These are phyloP conservation scores for Sericinus montela DNA, from an alignment of 2,888 invertebrate genomes.

Conservation along the genomic window DNA sequence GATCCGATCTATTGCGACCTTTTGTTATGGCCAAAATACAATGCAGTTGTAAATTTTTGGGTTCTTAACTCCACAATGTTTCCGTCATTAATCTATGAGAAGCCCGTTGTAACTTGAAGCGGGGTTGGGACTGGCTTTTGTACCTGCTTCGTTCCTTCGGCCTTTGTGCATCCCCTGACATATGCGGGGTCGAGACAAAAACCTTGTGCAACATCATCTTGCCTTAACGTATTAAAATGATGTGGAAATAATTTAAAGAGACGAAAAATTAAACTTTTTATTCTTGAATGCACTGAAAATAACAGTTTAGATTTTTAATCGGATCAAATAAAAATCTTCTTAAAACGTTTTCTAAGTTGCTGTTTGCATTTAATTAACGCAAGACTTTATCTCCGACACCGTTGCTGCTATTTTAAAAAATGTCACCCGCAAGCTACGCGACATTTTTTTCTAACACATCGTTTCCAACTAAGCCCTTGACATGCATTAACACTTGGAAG, in stretches of 20 bases:
- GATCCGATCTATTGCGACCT: constrained; percentile 70
- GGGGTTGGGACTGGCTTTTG: constrained; percentile 63
- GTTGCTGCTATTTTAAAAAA: constrained; percentile 60
- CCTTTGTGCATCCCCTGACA: constrained; percentile 67
- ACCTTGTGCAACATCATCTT: constrained; percentile 70
- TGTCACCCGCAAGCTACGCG: constrained; percentile 68
- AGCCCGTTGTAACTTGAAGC: constrained; percentile 71
- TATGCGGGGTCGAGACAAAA: constrained; percentile 68
- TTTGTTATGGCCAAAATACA: constrained; percentile 60
- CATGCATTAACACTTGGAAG: constrained; percentile 75
- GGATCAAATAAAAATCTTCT: not conserved
- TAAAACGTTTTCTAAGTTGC: constrained; percentile 26
- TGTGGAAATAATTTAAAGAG: constrained; percentile 56
- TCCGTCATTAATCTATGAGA: constrained; percentile 72
- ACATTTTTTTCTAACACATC: constrained; percentile 69
- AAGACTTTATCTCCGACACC: constrained; percentile 37
- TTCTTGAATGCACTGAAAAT: not conserved
- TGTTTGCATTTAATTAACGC: constrained; percentile 44
- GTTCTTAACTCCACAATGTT: constrained; percentile 75
- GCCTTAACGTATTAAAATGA: constrained; percentile 52
- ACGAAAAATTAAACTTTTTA: not conserved
- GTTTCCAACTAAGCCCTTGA: constrained; percentile 67
- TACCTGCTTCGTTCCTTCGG: constrained; percentile 64
- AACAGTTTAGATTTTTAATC: constrained; percentile 23
- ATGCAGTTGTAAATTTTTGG: constrained; percentile 78